A percentile compares a stretch with the other conserved stretches of the same genome.
Evolutionary conservation across 2,797 vertebrate species (phyloP).

Genomic region (Notolepis coatsorum): DNA sequence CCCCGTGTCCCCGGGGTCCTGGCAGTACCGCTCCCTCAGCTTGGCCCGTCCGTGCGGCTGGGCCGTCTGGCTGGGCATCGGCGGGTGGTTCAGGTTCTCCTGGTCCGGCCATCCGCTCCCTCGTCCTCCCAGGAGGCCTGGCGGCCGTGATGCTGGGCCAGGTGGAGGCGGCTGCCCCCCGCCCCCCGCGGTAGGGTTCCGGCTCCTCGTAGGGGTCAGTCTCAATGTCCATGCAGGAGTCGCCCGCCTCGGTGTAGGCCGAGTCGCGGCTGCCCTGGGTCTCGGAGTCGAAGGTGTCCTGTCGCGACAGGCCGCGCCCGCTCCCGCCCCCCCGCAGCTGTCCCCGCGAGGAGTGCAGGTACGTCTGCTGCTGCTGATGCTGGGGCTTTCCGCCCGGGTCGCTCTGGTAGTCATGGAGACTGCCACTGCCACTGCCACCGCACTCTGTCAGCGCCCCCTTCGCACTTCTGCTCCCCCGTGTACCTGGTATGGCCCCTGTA

Average conservation of each 20-base stretch:
- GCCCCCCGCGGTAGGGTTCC: slow-evolving; percentile 83
- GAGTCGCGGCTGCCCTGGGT: slow-evolving; percentile 93
- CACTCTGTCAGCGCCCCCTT: slow-evolving; percentile 84
- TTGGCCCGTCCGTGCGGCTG: slow-evolving; percentile 83
- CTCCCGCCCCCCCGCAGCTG: slow-evolving; percentile 75
- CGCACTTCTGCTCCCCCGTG: slow-evolving; percentile 89
- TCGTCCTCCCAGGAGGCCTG: slow-evolving; percentile 89
- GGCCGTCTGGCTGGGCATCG: slow-evolving; percentile 72
- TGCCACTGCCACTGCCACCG: slow-evolving; percentile 72
- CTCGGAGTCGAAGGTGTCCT: slow-evolving; percentile 96
- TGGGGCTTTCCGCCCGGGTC: slow-evolving; percentile 79
- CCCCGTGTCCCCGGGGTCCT: slow-evolving; percentile 81
- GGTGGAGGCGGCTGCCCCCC: slow-evolving; percentile 76
- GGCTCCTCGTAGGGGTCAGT: slow-evolving; percentile 94
- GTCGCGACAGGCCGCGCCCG: slow-evolving; percentile 86
- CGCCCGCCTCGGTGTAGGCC: slow-evolving; percentile 91
- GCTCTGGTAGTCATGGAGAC: slow-evolving; percentile 85
- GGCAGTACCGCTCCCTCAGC: slow-evolving; percentile 88
- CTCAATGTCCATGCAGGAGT: slow-evolving; percentile 96
- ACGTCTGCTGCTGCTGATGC: slow-evolving; percentile 75
- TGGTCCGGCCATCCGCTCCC: slow-evolving; percentile 87
- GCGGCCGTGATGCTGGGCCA: slow-evolving; percentile 77
- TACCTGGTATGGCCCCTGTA: slow-evolving; percentile 91
- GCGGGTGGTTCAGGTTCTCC: slow-evolving; percentile 87
- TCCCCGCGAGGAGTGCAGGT: slow-evolving; percentile 79